phyloP scores from a whole-genome alignment of 2,888 invertebrate genomes.

The Caenorhabditis drosophilae region DNA sequence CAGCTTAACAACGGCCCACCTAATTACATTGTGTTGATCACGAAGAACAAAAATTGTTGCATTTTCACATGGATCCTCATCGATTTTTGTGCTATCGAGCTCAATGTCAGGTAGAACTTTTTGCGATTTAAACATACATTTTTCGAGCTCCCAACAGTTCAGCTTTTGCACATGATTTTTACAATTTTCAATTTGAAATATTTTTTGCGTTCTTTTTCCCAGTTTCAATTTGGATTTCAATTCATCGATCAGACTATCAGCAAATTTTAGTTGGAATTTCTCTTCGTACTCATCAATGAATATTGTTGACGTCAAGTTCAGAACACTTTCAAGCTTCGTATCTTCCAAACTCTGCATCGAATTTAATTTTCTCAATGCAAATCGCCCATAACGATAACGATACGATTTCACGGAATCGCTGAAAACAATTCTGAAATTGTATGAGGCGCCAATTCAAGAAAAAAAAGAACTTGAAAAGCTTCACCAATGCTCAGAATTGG shows the following conservation, averaged over 20 bases:
- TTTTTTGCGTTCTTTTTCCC: constrained; percentile 5
- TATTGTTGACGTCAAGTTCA: too few species aligned
- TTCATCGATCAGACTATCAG: neutral
- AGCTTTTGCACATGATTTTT: constrained; percentile 16
- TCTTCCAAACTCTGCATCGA: constrained; percentile 6
- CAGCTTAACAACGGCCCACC: too few species aligned
- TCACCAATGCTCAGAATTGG: constrained; percentile 15
- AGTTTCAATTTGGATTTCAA: neutral
- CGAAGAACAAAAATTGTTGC: constrained; percentile 18
- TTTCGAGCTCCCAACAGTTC: constrained; percentile 27
- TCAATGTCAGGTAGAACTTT: too few species aligned
- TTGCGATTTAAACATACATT: constrained; percentile 8
- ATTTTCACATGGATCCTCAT: constrained; percentile 27
- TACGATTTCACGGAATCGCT: constrained; percentile 14
- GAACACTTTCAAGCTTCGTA: constrained; percentile 6
- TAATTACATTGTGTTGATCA: constrained; percentile 19
- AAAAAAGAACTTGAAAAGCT: too few species aligned
- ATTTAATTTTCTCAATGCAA: constrained; percentile 5
- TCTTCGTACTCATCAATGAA: neutral
- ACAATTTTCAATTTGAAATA: constrained; percentile 21
- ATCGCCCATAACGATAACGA: constrained; percentile 6
- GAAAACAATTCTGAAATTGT: neutral
- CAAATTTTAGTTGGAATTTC: constrained; percentile 2
- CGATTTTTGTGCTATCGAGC: constrained; percentile 10
- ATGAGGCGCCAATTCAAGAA: neutral